Conservation (phyloP, 2,113 vertebrate genomes). For the Laticauda colubrina region DNA sequence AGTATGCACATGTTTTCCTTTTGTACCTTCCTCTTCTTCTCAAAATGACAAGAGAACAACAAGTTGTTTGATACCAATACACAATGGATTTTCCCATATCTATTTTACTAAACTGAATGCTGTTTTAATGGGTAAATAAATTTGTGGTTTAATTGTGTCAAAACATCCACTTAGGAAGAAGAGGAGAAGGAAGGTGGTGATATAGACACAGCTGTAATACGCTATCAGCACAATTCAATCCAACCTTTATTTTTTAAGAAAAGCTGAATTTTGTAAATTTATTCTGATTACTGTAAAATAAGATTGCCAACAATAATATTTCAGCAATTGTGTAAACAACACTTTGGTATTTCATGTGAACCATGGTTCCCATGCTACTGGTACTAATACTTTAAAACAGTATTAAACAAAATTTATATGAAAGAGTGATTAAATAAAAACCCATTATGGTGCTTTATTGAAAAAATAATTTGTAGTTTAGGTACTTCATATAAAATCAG, state of each 20-base stretch:
- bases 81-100: background rate
- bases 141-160: background rate
- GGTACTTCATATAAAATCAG: slow-evolving; percentile 9
- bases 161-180: background rate
- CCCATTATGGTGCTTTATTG: slow-evolving; percentile 13
- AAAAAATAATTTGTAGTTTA: slow-evolving; percentile 31
- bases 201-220: background rate
- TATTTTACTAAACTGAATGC: background rate
- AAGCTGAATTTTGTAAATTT: background rate
- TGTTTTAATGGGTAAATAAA: background rate
- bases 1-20: background rate
- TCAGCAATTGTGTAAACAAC: background rate
- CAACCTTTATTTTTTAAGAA: background rate
- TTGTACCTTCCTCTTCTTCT: too few species aligned
- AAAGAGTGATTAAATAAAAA: slow-evolving; percentile 28
- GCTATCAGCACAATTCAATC: too few species aligned
- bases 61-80: background rate
- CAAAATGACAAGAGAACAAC: background rate
- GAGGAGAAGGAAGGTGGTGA: too few species aligned
- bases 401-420: slow-evolving; percentile 19
- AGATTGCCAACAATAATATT: background rate
- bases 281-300: background rate
- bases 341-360: background rate
- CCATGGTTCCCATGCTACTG: background rate
- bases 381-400: slow-evolving; percentile 16